These are phyloP conservation scores for Mycalesis mineus DNA, from an alignment of 2,888 invertebrate species.

Conservation along the genomic window DNA sequence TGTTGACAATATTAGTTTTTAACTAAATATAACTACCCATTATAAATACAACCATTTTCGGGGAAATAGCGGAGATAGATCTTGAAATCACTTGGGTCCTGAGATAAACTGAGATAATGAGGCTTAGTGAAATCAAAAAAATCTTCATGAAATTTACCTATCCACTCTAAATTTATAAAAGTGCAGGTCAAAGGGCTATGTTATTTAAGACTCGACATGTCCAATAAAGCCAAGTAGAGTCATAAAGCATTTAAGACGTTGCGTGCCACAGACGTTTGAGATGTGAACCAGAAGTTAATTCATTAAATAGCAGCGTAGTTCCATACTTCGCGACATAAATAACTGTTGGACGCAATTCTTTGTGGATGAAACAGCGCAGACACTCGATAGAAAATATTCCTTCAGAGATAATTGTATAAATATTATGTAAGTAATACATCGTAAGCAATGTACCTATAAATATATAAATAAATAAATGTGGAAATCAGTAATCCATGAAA, in stretches of 20 bases:
- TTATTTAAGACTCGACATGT: background rate
- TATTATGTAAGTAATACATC: background rate
- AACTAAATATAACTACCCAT: too few relatives aligned
- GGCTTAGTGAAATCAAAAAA: too few relatives aligned
- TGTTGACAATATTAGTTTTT: too few relatives aligned
- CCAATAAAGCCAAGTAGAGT: constrained; percentile 1
- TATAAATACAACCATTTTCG: too few relatives aligned
- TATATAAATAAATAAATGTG: too few relatives aligned
- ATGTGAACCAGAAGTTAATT: constrained; percentile 27
- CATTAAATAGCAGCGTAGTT: constrained; percentile 24
- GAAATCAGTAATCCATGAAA: too few relatives aligned
- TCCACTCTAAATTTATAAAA: background rate
- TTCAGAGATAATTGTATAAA: background rate
- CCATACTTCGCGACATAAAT: constrained; percentile 20
- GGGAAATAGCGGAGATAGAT: too few relatives aligned
- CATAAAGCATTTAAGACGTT: constrained; percentile 20
- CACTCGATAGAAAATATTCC: background rate
- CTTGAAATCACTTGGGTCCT: too few relatives aligned
- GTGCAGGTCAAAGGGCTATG: background rate
- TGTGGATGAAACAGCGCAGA: constrained; percentile 12
- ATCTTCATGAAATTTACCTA: too few relatives aligned
- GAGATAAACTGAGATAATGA: too few relatives aligned
- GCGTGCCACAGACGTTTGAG: constrained; percentile 27
- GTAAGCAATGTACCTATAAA: too few relatives aligned
- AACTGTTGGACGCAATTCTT: constrained; percentile 16